Base-by-base conservation (phyloP, 2,888 invertebrate genomes). In the Oegoconia quadripuncta region DNA sequence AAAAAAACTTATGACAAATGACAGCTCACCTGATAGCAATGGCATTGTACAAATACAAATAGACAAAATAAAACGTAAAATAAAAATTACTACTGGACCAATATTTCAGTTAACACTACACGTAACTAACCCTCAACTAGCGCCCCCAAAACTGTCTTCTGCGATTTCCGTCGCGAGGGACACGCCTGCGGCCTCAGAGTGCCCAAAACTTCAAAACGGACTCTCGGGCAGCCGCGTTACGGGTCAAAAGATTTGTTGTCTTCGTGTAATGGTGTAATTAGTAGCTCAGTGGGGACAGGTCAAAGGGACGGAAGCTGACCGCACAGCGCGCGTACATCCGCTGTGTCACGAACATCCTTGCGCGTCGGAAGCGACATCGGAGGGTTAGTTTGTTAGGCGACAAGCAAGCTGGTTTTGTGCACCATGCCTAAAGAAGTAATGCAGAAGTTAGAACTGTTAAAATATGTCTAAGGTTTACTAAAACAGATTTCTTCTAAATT, bases 281-380 rank as follows among this genome's bases (percentile, higher is more conserved):
- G 78, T 74, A 55, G 55, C 58, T 59, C 61, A 52, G 52, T 31
- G 18, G 23, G 68, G 70, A 55, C 75, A 79, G 80, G 81, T 79
- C 81, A 82, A 83, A 83, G 81, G 69, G 73, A 56, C 80, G 83
- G 83, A 83, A 72, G 74, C 76, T 79, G 80, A 77, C 80, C 80
- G 77, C 73, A 70, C 67, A 69, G 69, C 67, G 74, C 74, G 68
- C 74, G 68, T 50, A 69, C 78, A 74, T 78, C 79, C 77, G 73
- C 51, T 50, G 63, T 66, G 75, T 65, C 68, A 64, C 57, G 59
- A 59, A 59, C 66, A 73, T 77, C 77, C n/a, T n/a, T n/a, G n/a
- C 74, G 67, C 56, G 67, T 55, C 71, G 69, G 70, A 70, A 69
- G 55, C 55, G 55, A 42, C 55, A 61, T 58, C 64, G 53, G 63